Evolutionary conservation across 2,797 vertebrate species (phyloP).

Genomic region (Anolis apletophallus): DNA sequence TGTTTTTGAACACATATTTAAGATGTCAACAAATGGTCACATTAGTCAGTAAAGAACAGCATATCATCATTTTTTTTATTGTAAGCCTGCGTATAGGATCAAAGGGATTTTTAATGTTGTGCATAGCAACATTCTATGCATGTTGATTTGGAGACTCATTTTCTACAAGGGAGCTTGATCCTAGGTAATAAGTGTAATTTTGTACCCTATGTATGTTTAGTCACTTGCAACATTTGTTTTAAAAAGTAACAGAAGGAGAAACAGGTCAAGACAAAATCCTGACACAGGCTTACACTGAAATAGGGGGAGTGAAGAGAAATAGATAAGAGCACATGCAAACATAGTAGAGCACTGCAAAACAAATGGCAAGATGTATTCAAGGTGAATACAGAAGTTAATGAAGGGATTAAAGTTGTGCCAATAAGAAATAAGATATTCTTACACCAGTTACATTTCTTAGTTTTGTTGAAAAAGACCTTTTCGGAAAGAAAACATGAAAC

Average conservation of each 20-base stretch:
- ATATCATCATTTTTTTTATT: neutral
- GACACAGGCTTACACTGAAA: neutral
- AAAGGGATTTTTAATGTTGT: neutral
- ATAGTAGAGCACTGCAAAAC: neutral
- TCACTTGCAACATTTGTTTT: neutral
- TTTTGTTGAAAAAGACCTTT: constrained; percentile 16
- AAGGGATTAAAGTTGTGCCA: neutral
- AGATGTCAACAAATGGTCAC: neutral
- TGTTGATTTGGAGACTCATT: neutral
- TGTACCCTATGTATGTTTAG: neutral
- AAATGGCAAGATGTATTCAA: neutral
- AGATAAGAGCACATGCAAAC: neutral
- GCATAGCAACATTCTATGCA: neutral
- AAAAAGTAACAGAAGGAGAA: neutral
- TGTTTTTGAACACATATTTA: too few relatives aligned
- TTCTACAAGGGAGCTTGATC: neutral
- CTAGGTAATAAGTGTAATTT: neutral
- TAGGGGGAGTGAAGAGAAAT: neutral
- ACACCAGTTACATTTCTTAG: constrained; percentile 2
- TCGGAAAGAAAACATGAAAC: neutral
- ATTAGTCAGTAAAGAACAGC: neutral
- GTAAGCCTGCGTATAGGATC: neutral
- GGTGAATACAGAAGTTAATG: neutral
- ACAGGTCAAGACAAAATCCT: neutral
- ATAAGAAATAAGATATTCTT: neutral